These are phyloP conservation scores for Dicaeum eximium DNA, from an alignment of 2,113 vertebrate species.

Conservation along the genomic window DNA sequence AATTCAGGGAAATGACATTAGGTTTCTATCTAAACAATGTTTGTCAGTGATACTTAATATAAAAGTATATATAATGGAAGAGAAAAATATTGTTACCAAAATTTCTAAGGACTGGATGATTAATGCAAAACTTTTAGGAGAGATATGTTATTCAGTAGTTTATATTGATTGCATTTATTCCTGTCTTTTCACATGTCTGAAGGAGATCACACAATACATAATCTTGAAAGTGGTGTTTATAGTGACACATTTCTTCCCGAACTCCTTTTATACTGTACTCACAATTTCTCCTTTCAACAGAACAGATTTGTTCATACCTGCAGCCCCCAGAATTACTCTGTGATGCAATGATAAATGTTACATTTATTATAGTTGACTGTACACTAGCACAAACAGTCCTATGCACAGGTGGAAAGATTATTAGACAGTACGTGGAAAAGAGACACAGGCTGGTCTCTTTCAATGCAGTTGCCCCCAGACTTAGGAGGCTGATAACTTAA, in stretches of 20 bases:
- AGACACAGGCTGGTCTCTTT: background rate
- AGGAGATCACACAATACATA: slow-evolving; percentile 30
- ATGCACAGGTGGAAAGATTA: background rate
- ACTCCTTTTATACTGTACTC: slow-evolving; percentile 10
- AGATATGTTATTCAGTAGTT: slow-evolving; percentile 10
- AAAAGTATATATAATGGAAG: background rate
- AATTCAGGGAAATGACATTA: background rate
- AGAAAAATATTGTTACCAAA: slow-evolving; percentile 18
- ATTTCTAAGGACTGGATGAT: background rate
- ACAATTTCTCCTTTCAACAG: slow-evolving; percentile 31
- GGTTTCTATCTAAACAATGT: background rate
- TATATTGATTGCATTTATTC: slow-evolving; percentile 41
- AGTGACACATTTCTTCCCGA: slow-evolving; percentile 17
- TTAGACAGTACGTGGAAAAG: background rate
- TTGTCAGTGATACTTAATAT: background rate
- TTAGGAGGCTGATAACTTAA: background rate
- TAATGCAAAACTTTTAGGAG: slow-evolving; percentile 1
- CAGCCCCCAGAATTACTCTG: slow-evolving; percentile 1
- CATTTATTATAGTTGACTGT: background rate
- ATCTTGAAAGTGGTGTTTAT: slow-evolving; percentile 39
- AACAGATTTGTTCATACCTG: slow-evolving; percentile 9
- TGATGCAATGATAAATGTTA: slow-evolving; percentile 11
- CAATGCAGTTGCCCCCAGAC: background rate
- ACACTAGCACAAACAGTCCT: background rate
- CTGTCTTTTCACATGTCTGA: slow-evolving; percentile 25